Evolutionary conservation across 2,888 invertebrate species (phyloP).

Genomic region (Harpalus rubripes): DNA sequence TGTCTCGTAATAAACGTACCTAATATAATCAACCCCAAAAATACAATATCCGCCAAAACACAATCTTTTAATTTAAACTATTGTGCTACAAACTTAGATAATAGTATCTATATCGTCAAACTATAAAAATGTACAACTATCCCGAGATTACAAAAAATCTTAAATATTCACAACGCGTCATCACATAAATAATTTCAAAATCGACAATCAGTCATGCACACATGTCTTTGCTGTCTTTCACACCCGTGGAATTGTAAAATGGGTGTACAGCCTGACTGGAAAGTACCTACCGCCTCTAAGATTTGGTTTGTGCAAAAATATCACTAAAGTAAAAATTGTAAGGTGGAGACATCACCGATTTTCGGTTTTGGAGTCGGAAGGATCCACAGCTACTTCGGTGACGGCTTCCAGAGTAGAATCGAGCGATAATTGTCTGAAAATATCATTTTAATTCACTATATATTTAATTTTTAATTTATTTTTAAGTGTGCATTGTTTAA

Average conservation of each 20-base stretch:
- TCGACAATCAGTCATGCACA: slow-evolving; percentile 64
- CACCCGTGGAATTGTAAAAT: neutral
- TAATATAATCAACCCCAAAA: slow-evolving; percentile 43
- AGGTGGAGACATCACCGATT: slow-evolving; percentile 67
- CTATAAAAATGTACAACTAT: slow-evolving; percentile 55
- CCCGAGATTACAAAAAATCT: slow-evolving; percentile 1
- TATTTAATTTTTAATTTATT: neutral
- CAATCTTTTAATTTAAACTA: slow-evolving; percentile 50
- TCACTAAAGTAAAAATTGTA: slow-evolving; percentile 49
- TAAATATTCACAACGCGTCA: slow-evolving; percentile 44
- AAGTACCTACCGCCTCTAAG: slow-evolving; percentile 27
- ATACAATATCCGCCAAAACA: slow-evolving; percentile 48
- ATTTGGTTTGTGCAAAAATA: slow-evolving; percentile 58
- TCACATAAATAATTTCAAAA: slow-evolving; percentile 62
- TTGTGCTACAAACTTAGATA: slow-evolving; percentile 34
- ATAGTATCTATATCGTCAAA: slow-evolving; percentile 44
- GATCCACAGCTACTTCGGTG: slow-evolving; percentile 72
- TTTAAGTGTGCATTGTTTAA: neutral
- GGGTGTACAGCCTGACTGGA: slow-evolving; percentile 5
- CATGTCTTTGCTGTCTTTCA: neutral
- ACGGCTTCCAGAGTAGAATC: slow-evolving; percentile 74
- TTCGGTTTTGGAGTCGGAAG: slow-evolving; percentile 63
- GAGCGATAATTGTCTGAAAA: slow-evolving; percentile 72
- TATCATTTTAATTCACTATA: neutral
- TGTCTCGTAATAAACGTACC: slow-evolving; percentile 50